Evolutionary conservation across 2,797 vertebrate species (phyloP).

Genomic region (Myotis pilosus): DNA sequence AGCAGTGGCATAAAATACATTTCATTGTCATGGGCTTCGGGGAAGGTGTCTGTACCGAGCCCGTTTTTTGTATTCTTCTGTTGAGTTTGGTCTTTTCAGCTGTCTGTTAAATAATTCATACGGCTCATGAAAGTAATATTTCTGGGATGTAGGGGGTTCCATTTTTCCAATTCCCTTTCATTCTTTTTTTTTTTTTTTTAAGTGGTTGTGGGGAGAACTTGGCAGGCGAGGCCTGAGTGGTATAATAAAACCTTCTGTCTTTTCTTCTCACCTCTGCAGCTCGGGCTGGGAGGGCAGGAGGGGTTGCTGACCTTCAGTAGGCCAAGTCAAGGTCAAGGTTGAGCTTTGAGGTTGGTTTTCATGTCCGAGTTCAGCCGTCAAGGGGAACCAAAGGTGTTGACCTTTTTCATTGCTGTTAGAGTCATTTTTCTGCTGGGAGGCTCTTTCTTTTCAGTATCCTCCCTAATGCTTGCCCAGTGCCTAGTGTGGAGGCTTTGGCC

Average conservation of each 20-base stretch:
- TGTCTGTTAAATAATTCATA: slow-evolving; percentile 83
- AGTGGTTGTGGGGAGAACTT: slow-evolving; percentile 55
- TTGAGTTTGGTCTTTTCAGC: slow-evolving; percentile 80
- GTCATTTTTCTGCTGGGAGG: neutral
- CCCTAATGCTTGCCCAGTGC: neutral
- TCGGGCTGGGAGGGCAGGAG: slow-evolving; percentile 17
- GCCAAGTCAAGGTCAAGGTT: slow-evolving; percentile 48
- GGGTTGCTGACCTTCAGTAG: slow-evolving; percentile 25
- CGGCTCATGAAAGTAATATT: slow-evolving; percentile 77
- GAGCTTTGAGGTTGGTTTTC: neutral
- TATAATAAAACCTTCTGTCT: slow-evolving; percentile 58
- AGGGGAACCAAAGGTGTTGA: neutral
- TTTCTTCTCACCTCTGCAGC: slow-evolving; percentile 39
- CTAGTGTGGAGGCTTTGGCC: neutral
- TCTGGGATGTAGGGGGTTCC: slow-evolving; percentile 76
- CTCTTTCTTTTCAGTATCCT: neutral
- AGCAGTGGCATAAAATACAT: slow-evolving; percentile 81
- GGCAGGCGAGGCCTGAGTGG: slow-evolving; percentile 56
- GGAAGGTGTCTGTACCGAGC: slow-evolving; percentile 75
- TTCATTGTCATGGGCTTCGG: slow-evolving; percentile 81
- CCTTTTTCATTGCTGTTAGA: neutral
- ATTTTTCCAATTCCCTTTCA: slow-evolving; percentile 77
- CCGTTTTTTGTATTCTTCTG: slow-evolving; percentile 76
- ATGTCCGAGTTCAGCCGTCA: neutral
- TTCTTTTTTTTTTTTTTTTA: slow-evolving; percentile 63